Percentiles rank a stretch among this genome's conserved stretches.
phyloP scores from a whole-genome alignment of 35 echinoderm and acorn worm genomes.

The Lytechinus variegatus region DNA sequence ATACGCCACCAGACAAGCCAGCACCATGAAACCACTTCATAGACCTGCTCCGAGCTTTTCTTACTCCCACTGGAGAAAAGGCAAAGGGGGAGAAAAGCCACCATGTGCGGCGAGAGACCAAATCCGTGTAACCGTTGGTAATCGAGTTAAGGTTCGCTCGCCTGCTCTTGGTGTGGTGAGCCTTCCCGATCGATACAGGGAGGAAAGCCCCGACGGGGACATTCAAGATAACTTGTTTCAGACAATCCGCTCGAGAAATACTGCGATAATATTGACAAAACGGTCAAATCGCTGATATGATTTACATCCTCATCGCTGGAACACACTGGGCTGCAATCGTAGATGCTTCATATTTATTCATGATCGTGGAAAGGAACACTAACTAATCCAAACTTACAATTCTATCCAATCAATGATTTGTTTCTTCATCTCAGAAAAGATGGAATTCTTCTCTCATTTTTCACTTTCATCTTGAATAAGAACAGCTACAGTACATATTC shows the following conservation, averaged over 20 bases:
- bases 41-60: background rate
- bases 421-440: background rate
- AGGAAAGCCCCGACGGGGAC: constrained; percentile 12
- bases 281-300: constrained; percentile 14
- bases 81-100: background rate
- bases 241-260: background rate
- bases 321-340: background rate
- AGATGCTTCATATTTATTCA: background rate
- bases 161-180: constrained; percentile 24
- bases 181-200: constrained; percentile 27
- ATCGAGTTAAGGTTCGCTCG: constrained; percentile 40
- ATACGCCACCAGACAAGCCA: constrained; percentile 18
- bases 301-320: constrained; percentile 22
- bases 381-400: background rate
- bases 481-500: background rate
- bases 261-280: constrained; percentile 37
- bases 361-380: background rate
- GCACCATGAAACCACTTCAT: constrained; percentile 12
- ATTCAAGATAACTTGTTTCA: background rate
- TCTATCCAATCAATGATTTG: background rate
- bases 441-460: background rate
- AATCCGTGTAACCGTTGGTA: constrained; percentile 42
- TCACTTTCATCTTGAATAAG: background rate
- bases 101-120: background rate
- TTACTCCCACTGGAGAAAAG: background rate